Evolutionary conservation across 1,140 invertebrate genomes (phyloP), one percentile per base, ranked within the genome.

Genomic region (Galendromus occidentalis): DNA sequence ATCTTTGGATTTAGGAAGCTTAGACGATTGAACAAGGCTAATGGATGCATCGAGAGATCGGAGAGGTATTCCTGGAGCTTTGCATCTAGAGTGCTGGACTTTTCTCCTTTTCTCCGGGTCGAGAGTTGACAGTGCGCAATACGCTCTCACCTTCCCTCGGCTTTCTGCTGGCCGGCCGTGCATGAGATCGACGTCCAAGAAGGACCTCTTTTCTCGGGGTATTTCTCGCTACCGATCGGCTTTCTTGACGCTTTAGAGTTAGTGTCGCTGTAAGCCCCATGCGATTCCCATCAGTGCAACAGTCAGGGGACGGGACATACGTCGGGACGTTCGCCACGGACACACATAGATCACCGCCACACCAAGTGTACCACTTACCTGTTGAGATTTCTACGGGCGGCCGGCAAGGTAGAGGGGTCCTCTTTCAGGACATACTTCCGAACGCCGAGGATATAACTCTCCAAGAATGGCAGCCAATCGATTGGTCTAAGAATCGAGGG

Each of bases 361-460:
- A 59, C 14, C 22, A 22, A 59, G 22, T 59, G 18, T 47, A 14
- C 1, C 33, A 66, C 78, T 69, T 74, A 80, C 51, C 75, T 68
- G 66, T 73, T 71, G 17, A 73, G 64, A 44, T 71, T 72, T 42
- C 69, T 76, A 66, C 75, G 77, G 29, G 82, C 82, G 33, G 85
- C 83, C 20, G 87, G 87, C 39, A 91, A 74, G 1, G 86, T 87
- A 59, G 86, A 84, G 42, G 86, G 85, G 22, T 79, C 80, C 72
- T 90, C 87, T 68, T 89, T 88, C 0, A 91, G 74, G 66, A 91
- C 85, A 69, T 84, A 86, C 42, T 85, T 77, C 51, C 87, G 78
- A 12, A 82, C 82, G 0, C 85, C 86, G 30, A 84, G 75, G 20
- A 88, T 82, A 70, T 88, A 88, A 59, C 79, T 74, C 20, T 80